Evolutionary conservation across 64 coral and sea anemone species (phyloP).

Genomic region (Exaiptasia diaphana): DNA sequence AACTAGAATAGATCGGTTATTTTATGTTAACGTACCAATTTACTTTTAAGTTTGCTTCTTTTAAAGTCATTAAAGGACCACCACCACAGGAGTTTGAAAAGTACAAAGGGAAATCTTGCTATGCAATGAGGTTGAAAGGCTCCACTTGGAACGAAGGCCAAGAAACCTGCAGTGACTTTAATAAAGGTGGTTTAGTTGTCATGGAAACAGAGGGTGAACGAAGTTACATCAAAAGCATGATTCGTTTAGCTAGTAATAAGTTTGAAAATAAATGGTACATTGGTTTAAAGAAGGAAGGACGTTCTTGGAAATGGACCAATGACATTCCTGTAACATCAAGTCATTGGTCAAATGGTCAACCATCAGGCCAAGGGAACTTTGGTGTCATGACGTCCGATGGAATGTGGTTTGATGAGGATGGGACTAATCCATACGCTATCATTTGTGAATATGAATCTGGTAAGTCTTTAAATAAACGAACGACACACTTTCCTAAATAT

Average conservation of each 20-base stretch:
- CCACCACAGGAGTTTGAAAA: too few species aligned
- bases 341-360: constrained; percentile 29
- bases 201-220: constrained; percentile 67
- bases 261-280: constrained; percentile 47
- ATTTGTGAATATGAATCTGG: constrained; percentile 11
- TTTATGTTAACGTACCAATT: background rate
- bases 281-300: constrained; percentile 21
- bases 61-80: background rate
- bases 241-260: constrained; percentile 12
- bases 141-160: constrained; percentile 37
- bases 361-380: constrained; percentile 27
- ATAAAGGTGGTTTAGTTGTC: constrained; percentile 50
- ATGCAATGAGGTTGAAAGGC: background rate
- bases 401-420: background rate
- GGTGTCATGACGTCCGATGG: constrained; percentile 33
- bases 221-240: constrained; percentile 33
- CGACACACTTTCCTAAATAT: too few species aligned
- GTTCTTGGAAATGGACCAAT: constrained; percentile 44
- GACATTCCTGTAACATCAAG: constrained; percentile 6
- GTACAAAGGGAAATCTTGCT: background rate
- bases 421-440: background rate
- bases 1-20: too few species aligned
- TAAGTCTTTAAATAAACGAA: too few species aligned
- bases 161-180: constrained; percentile 15
- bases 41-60: background rate